Evolutionary conservation across 1,140 invertebrate species (phyloP).

Genomic region (Lepidurus apus): DNA sequence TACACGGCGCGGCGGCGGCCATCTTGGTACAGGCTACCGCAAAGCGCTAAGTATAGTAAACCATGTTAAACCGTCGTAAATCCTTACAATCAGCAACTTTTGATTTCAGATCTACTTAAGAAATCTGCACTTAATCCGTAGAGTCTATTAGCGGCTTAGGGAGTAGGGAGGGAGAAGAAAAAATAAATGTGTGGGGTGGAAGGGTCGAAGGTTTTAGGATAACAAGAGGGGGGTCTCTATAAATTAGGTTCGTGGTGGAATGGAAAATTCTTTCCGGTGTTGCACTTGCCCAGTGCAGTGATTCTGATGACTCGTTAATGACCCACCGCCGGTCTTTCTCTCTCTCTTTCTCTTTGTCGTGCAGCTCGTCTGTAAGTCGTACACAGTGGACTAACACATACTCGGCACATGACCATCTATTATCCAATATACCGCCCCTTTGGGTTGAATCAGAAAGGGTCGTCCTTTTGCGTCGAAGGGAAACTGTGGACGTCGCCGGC

Average conservation of each 20-base stretch:
- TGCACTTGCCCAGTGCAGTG: background rate
- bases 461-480: background rate
- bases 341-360: background rate
- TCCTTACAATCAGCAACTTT: background rate
- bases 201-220: background rate
- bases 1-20: too few species aligned
- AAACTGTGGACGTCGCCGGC: background rate
- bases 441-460: background rate
- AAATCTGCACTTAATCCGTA: background rate
- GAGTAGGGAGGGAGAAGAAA: background rate
- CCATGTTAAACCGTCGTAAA: too few species aligned
- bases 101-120: background rate
- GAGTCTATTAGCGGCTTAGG: too few species aligned
- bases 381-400: constrained; percentile 8
- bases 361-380: background rate
- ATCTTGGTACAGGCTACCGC: too few species aligned
- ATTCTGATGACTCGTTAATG: constrained; percentile 21
- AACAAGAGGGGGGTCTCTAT: background rate
- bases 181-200: background rate
- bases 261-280: constrained; percentile 15
- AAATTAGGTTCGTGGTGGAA: background rate
- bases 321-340: background rate
- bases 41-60: too few species aligned
- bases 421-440: constrained; percentile 12
- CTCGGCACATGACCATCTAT: constrained; percentile 18